phyloP scores from a whole-genome alignment of 2,888 invertebrate genomes.

The Protonemura montana region DNA sequence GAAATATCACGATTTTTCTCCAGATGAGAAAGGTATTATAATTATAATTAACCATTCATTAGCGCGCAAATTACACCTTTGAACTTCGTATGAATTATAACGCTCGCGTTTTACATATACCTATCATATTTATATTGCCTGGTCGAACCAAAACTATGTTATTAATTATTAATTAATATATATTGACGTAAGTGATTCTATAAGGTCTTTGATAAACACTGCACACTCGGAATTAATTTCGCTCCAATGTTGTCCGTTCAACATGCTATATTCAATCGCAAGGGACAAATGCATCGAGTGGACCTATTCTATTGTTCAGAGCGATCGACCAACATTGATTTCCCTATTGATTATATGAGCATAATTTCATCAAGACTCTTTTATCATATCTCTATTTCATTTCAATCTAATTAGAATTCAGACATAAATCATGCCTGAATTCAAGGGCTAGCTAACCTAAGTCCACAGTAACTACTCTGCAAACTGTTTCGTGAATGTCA shows the following conservation, averaged over 20 bases:
- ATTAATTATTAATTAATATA: conserved; percentile 29
- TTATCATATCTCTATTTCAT: not conserved
- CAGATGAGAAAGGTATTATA: not conserved
- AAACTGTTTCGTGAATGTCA: not conserved
- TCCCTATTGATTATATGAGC: conserved; percentile 7
- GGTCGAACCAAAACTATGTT: conserved; percentile 5
- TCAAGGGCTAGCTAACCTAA: not conserved
- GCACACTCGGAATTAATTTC: too few species aligned
- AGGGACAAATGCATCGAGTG: too few species aligned
- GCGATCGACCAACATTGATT: not conserved
- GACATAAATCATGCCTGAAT: not conserved
- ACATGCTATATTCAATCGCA: too few species aligned
- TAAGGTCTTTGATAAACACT: too few species aligned
- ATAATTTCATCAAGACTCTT: not conserved
- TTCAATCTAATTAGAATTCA: not conserved
- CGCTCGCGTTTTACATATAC: not conserved
- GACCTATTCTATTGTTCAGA: not conserved
- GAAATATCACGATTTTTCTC: conserved; percentile 22
- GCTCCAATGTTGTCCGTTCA: too few species aligned
- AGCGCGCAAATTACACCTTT: not conserved
- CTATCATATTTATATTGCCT: not conserved
- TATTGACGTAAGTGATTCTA: not conserved
- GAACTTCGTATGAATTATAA: not conserved
- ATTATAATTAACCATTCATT: conserved; percentile 3
- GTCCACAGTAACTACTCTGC: not conserved